Conservation (phyloP, 2,888 invertebrate genomes). For the Meghimatium bilineatum region DNA sequence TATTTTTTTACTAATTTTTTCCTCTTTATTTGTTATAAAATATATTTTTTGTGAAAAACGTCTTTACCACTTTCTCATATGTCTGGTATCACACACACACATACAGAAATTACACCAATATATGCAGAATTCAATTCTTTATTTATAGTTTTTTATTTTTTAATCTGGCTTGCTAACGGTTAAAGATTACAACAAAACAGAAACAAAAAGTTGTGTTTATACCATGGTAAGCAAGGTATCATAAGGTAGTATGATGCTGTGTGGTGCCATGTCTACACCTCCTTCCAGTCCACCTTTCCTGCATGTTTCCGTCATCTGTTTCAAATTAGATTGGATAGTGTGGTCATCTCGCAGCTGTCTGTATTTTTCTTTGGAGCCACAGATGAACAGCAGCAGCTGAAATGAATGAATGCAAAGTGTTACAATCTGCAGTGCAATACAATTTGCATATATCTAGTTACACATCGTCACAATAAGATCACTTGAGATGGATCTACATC, state of each 20-base stretch:
- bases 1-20: too few relatives aligned
- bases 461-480: too few relatives aligned
- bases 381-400: conserved; percentile 88
- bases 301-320: conserved; percentile 73
- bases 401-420: neutral
- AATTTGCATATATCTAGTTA: neutral
- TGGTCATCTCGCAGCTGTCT: conserved; percentile 94
- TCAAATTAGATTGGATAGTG: conserved; percentile 91
- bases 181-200: neutral
- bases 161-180: too few relatives aligned
- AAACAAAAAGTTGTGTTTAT: neutral
- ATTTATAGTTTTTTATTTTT: too few relatives aligned
- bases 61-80: too few relatives aligned
- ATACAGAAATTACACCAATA: too few relatives aligned
- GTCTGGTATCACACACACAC: too few relatives aligned
- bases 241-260: conserved; percentile 83
- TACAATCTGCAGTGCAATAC: neutral
- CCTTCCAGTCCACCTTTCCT: conserved; percentile 65
- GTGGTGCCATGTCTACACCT: conserved; percentile 57
- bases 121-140: too few relatives aligned
- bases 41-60: too few relatives aligned
- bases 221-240: conserved; percentile 91
- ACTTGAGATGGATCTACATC: too few relatives aligned
- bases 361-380: conserved; percentile 97
- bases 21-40: too few relatives aligned